Conservation (phyloP, 2,113 vertebrate species). For the Lethenteron reissneri region DNA sequence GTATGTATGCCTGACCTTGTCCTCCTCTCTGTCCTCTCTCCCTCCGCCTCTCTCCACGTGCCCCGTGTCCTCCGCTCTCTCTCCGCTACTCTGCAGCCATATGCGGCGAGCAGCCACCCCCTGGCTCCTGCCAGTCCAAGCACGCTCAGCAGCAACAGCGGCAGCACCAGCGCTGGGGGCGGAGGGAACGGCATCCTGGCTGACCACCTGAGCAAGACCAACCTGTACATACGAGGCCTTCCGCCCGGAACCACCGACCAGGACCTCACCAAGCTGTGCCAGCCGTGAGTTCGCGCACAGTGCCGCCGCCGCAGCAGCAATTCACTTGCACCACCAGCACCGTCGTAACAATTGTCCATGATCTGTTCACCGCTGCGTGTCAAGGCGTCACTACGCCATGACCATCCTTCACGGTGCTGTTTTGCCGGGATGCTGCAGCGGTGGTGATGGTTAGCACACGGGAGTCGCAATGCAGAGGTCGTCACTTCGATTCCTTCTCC, state of each 20-base stretch:
- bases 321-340: too few relatives aligned
- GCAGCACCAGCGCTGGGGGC: constrained; percentile 27
- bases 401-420: too few relatives aligned
- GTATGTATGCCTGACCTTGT: neutral
- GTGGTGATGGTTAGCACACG: too few relatives aligned
- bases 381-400: too few relatives aligned
- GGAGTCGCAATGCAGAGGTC: too few relatives aligned
- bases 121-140: constrained; percentile 40
- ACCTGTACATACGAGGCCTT: constrained; percentile 90
- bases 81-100: constrained; percentile 32
- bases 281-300: constrained; percentile 49
- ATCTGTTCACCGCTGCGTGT: too few relatives aligned
- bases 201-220: constrained; percentile 95
- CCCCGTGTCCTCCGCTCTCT: neutral
- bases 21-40: neutral
- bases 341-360: too few relatives aligned
- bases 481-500: too few relatives aligned
- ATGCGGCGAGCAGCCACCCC: constrained; percentile 46
- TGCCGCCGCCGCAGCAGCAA: too few relatives aligned
- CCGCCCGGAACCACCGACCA: constrained; percentile 90
- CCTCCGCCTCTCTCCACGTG: neutral
- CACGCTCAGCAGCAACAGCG: constrained; percentile 50
- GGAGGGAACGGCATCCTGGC: neutral
- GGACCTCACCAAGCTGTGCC: constrained; percentile 94
- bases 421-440: too few relatives aligned